Evolutionary conservation across 1,140 invertebrate species (phyloP).

Genomic region (Drosophila lowei): DNA sequence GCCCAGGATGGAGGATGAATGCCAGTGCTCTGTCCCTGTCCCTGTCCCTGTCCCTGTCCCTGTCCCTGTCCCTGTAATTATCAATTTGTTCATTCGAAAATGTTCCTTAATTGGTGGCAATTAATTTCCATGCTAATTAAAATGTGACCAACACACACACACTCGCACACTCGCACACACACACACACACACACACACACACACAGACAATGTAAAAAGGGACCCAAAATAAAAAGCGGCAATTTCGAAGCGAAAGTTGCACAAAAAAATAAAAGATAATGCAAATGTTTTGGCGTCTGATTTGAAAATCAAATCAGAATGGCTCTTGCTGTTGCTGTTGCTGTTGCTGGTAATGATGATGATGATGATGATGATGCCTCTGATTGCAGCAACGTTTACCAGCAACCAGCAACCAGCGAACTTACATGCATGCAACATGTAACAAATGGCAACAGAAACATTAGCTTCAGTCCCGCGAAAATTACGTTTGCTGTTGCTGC

Average conservation of each 20-base stretch:
- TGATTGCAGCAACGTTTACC: conserved; percentile 6
- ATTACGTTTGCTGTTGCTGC: not conserved
- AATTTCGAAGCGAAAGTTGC: too few relatives aligned
- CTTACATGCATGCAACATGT: too few relatives aligned
- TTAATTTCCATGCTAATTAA: conserved; percentile 60
- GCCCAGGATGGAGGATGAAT: too few relatives aligned
- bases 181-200: too few relatives aligned
- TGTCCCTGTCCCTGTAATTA: conserved; percentile 41
- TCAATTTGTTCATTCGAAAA: conserved; percentile 55
- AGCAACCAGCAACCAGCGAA: not conserved
- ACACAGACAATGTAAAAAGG: conserved; percentile 6
- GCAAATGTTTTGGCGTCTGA: conserved; percentile 2
- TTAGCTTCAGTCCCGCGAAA: not conserved
- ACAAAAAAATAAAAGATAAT: conserved; percentile 32
- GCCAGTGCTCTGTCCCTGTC: not conserved
- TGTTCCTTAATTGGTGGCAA: conserved; percentile 57
- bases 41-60: too few relatives aligned
- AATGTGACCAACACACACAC: conserved; percentile 43
- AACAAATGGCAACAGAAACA: too few relatives aligned
- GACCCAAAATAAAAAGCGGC: not conserved
- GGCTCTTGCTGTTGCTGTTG: conserved; percentile 10
- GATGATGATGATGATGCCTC: conserved; percentile 15
- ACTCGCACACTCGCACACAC: too few relatives aligned
- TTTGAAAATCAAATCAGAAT: conserved; percentile 44
- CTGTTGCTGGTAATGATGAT: conserved; percentile 4